Evolutionary conservation across 2,888 invertebrate species (phyloP).

Genomic region (Phaedon cochleariae): DNA sequence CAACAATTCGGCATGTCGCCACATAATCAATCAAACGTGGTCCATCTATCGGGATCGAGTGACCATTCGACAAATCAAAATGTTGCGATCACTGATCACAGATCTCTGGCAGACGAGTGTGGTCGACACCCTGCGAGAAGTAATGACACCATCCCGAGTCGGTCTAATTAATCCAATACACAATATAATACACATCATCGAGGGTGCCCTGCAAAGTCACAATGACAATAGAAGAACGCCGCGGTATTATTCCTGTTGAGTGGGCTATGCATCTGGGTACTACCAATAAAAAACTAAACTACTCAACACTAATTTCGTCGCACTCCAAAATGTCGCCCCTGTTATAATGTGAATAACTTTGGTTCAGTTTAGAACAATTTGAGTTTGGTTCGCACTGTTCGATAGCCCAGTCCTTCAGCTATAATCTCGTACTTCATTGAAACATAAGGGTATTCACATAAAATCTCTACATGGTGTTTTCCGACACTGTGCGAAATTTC

Average conservation of each 20-base stretch:
- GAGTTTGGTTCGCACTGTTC: no score
- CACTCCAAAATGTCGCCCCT: no score
- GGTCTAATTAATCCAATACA: constrained; percentile 59
- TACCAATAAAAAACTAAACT: no score
- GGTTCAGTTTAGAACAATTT: no score
- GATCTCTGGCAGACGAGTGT: constrained; percentile 53
- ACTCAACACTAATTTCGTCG: no score
- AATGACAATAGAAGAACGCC: constrained; percentile 57
- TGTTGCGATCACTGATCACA: constrained; percentile 27
- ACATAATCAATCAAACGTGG: neutral
- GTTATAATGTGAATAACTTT: no score
- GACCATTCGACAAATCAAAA: constrained; percentile 47
- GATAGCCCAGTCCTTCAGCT: no score
- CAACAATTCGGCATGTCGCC: neutral
- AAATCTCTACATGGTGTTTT: no score
- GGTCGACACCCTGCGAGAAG: constrained; percentile 45
- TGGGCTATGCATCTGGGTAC: constrained; percentile 22
- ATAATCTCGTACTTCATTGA: no score
- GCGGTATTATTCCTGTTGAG: constrained; percentile 52
- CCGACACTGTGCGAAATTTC: no score
- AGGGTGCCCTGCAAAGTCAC: constrained; percentile 54
- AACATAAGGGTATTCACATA: no score
- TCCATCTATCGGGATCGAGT: neutral
- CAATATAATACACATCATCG: constrained; percentile 59
- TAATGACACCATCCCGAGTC: no score